These are phyloP conservation scores for Dasypus novemcinctus DNA, from an alignment of 2,113 vertebrate species.

Conservation along the genomic window DNA sequence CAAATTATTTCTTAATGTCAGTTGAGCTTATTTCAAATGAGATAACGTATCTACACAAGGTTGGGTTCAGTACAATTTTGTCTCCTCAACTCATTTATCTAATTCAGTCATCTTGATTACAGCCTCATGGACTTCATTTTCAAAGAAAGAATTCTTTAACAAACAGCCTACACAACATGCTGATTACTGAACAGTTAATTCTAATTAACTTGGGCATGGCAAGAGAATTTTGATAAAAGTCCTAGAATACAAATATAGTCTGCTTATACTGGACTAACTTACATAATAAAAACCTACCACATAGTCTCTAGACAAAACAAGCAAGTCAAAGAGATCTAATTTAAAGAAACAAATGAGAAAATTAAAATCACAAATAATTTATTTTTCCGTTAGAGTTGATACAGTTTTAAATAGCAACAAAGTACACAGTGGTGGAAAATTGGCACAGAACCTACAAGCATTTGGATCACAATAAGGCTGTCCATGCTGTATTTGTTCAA, in stretches of 20 bases:
- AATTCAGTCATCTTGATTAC: conserved; percentile 90
- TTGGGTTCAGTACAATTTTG: conserved; percentile 85
- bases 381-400: conserved; percentile 89
- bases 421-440: conserved; percentile 89
- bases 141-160: conserved; percentile 83
- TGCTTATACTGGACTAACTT: conserved; percentile 79
- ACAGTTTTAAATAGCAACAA: conserved; percentile 96
- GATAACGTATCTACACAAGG: conserved; percentile 86
- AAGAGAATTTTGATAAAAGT: conserved; percentile 87
- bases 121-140: conserved; percentile 87
- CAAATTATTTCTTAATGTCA: conserved; percentile 92
- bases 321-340: conserved; percentile 83
- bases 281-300: conserved; percentile 76
- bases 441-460: conserved; percentile 86
- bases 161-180: conserved; percentile 87
- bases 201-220: conserved; percentile 88
- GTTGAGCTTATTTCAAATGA: conserved; percentile 89
- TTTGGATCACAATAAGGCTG: conserved; percentile 81
- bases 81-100: conserved; percentile 89
- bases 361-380: conserved; percentile 94
- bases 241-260: conserved; percentile 83
- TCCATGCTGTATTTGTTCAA: conserved; percentile 77
- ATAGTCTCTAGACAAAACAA: conserved; percentile 83
- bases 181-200: conserved; percentile 91
- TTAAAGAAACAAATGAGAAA: conserved; percentile 86